Base-by-base conservation (phyloP, 2,888 invertebrate species). In the Odontocerum albicorne region DNA sequence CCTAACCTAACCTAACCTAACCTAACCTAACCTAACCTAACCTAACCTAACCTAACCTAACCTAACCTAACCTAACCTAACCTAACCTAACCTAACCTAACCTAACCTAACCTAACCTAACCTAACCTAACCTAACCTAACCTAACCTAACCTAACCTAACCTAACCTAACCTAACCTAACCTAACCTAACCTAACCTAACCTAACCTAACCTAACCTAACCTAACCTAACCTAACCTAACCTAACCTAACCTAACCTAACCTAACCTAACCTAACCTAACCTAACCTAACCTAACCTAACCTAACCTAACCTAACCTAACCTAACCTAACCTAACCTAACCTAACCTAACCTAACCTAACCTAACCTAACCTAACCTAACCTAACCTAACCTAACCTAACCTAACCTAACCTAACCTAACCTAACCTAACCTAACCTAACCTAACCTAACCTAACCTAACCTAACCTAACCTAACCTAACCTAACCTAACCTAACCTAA, bases 31-130 rank as follows among this genome's bases (percentile, higher is more conserved):
- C 47, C 36, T 36, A 35, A 17, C 47, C 39, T 39, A 49, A 20
- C 49, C 39, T 39, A 49, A 38, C 49, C 44, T 44, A 45, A 22
- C 44, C 44, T 38, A 46, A 42, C 51, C 35, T 36, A 33, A 33
- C 35, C 39, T 32, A 47, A 42, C 45, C 39, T 44, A 54, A 36
- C 46, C 33, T 27, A 49, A 36, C 46, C 40, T 39, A 54, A 36
- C 49, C 31, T 17, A 53, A 19, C 39, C 36, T 36, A 38, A 22
- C 40, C 40, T 42, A 27, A 27, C 27, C 35, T 12, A 12, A 7
- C 40, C 44, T 22, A 22, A 35, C 35, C 13, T 12, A 7, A 7
- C 35, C 13, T n/a, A 35, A 7, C 35, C 38, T 38, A 38, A 38
- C 38, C 38, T 38, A 13, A 38, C 38, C 38, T 38, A 13, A 38